phyloP scores from a whole-genome alignment of 1,140 invertebrate species.

The Prorops nasuta region DNA sequence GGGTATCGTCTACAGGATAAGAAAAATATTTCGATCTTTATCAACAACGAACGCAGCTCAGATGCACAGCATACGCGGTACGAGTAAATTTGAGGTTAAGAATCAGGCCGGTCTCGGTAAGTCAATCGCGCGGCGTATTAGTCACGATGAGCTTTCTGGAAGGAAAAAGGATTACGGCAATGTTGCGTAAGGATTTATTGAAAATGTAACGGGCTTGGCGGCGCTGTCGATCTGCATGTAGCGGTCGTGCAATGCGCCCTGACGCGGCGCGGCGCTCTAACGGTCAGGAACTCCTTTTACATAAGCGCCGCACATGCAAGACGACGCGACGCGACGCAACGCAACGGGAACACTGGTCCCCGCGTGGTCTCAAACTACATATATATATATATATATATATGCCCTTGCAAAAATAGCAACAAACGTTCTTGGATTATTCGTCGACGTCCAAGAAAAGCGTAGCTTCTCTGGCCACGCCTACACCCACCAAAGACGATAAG shows the following conservation, averaged over 20 bases:
- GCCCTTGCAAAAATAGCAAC: background rate
- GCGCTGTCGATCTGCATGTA: constrained; percentile 28
- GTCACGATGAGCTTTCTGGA: too few species aligned
- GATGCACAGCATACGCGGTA: too few species aligned
- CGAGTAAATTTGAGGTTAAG: too few species aligned
- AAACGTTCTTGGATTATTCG: background rate
- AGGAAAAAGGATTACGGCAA: too few species aligned
- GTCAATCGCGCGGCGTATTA: too few species aligned
- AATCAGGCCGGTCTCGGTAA: too few species aligned
- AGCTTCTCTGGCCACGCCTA: too few species aligned
- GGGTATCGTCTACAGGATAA: background rate
- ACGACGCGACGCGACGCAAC: constrained; percentile 12
- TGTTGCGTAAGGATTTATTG: too few species aligned
- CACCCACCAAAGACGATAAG: too few species aligned
- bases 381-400: background rate
- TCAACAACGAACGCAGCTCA: too few species aligned
- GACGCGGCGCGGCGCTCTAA: constrained; percentile 30
- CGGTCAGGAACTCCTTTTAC: constrained; percentile 27
- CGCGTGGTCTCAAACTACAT: background rate
- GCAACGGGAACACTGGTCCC: constrained; percentile 10
- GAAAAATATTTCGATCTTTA: too few species aligned
- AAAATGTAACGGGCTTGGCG: constrained; percentile 29
- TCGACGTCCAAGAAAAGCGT: background rate
- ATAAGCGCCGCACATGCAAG: constrained; percentile 20
- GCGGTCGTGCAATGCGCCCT: too few species aligned